Percentiles rank a stretch among this genome's conserved stretches.
Conservation (phyloP, 2,113 vertebrate genomes). For the Pontoporia blainvillei region DNA sequence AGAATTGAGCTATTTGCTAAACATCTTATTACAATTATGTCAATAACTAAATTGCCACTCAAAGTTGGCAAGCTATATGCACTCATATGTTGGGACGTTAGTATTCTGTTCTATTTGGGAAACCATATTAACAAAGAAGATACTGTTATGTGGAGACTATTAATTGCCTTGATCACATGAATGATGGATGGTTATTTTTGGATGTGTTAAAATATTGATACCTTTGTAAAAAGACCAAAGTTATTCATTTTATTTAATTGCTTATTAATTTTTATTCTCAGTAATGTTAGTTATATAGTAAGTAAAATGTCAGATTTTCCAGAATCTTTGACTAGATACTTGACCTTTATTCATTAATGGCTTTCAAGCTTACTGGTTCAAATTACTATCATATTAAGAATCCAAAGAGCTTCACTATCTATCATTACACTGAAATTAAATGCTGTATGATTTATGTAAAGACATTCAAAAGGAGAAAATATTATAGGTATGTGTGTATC, state of each 20-base stretch:
- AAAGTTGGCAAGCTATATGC: neutral
- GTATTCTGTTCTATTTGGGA: neutral
- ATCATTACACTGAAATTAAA: neutral
- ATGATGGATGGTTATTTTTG: neutral
- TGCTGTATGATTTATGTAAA: neutral
- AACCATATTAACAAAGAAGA: neutral
- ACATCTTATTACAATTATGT: neutral
- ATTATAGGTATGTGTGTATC: neutral
- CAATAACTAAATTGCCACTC: neutral
- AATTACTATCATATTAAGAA: neutral
- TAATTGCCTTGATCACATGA: neutral
- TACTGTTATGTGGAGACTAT: neutral
- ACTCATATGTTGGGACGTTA: neutral
- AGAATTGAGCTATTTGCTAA: neutral
- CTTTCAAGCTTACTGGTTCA: conserved; percentile 5
- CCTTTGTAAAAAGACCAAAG: neutral
- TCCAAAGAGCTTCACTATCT: neutral
- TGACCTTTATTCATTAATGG: neutral
- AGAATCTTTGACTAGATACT: neutral
- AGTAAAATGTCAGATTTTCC: neutral
- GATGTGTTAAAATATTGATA: neutral
- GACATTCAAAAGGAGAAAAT: neutral
- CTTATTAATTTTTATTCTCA: neutral
- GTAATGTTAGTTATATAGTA: neutral
- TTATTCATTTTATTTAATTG: neutral